A percentile compares a stretch with the other conserved stretches of the same genome.
phyloP scores from a whole-genome alignment of 2,797 vertebrate genomes.

The Poeciliopsis presidionis region DNA sequence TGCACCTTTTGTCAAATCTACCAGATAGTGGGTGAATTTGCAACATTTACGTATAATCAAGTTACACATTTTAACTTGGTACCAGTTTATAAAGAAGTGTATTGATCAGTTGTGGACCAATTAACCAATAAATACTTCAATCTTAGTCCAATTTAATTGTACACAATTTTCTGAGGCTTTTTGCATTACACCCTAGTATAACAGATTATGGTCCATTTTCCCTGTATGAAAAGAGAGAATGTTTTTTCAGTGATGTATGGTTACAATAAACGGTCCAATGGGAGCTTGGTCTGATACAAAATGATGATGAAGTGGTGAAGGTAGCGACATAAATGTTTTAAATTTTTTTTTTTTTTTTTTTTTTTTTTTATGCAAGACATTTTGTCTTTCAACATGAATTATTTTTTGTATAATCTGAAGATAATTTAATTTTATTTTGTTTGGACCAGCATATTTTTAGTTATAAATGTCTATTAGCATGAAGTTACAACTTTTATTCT shows the following conservation, averaged over 20 bases:
- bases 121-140: not conserved
- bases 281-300: not conserved
- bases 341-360: not conserved
- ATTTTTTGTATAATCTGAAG: not conserved
- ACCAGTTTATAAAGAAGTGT: not conserved
- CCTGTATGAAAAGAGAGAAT: not conserved
- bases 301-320: not conserved
- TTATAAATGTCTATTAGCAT: not conserved
- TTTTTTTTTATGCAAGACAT: not conserved
- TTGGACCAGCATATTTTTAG: not conserved
- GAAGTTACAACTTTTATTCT: not conserved
- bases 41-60: not conserved
- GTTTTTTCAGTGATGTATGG: not conserved
- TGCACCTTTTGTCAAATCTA: not conserved
- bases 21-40: not conserved
- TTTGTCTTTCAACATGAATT: not conserved
- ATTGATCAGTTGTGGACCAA: not conserved
- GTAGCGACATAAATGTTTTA: not conserved
- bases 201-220: not conserved
- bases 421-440: not conserved
- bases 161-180: not conserved
- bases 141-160: not conserved
- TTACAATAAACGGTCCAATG: not conserved
- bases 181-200: not conserved
- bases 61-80: not conserved